phyloP scores from a whole-genome alignment of 1,140 invertebrate genomes.

The Drosophila takahashii region DNA sequence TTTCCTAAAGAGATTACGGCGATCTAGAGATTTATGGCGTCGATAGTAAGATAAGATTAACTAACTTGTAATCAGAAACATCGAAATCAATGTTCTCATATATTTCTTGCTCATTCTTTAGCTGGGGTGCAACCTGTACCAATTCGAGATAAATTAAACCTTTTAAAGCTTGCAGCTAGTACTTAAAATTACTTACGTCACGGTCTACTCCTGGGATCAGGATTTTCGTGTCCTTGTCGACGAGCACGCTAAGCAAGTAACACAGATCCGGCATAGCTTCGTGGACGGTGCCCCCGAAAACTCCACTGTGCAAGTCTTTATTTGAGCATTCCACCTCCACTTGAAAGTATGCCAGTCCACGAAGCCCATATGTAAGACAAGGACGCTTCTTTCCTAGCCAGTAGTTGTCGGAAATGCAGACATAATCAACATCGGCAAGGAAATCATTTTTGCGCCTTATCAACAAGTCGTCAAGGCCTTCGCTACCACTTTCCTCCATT shows the following conservation, averaged over 20 bases:
- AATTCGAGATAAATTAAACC: neutral
- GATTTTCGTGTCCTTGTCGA: slow-evolving; percentile 94
- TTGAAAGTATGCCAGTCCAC: slow-evolving; percentile 97
- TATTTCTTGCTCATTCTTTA: slow-evolving; percentile 90
- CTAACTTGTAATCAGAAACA: slow-evolving; percentile 90
- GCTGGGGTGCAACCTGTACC: slow-evolving; percentile 85
- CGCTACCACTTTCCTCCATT: slow-evolving; percentile 99
- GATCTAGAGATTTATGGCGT: slow-evolving; percentile 53
- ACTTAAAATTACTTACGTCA: slow-evolving; percentile 85
- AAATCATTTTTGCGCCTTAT: slow-evolving; percentile 91
- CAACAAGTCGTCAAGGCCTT: slow-evolving; percentile 96
- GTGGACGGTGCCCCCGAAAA: slow-evolving; percentile 95
- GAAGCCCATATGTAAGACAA: slow-evolving; percentile 98
- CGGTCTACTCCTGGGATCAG: slow-evolving; percentile 92
- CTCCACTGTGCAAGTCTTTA: slow-evolving; percentile 98
- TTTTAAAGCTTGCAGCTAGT: slow-evolving; percentile 11
- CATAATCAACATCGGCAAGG: slow-evolving; percentile 94
- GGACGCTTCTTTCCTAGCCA: slow-evolving; percentile 99
- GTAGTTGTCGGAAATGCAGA: slow-evolving; percentile 99
- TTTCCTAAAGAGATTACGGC: slow-evolving; percentile 73
- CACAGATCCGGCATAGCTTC: slow-evolving; percentile 96
- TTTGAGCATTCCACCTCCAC: slow-evolving; percentile 94
- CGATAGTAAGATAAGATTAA: slow-evolving; percentile 67
- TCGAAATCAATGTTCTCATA: slow-evolving; percentile 97
- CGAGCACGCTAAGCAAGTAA: slow-evolving; percentile 92